Base-by-base conservation (phyloP, 1,140 invertebrate species). In the Drosophila fuyamai region DNA sequence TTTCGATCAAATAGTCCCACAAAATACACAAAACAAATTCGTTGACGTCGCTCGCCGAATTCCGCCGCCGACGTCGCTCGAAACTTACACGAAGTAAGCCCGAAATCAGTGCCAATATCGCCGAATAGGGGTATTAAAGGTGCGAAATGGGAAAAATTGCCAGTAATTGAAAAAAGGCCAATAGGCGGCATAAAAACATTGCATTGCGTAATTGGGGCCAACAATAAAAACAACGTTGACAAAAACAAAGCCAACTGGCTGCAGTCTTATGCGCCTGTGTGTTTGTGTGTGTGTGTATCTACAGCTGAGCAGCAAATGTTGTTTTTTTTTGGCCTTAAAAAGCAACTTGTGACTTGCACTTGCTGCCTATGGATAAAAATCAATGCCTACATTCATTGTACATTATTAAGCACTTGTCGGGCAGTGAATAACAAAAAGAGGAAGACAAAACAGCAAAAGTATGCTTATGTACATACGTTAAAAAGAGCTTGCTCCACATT, bases 151-250 rank as follows among this genome's bases (percentile, higher is more conserved):
- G 4, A 36, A 38, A 53, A 48, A 32, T 32, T 46, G 23, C 27
- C 8, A 29, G 23, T 44, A 46, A 51, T 36, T 32, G 36, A 18
- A 4, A 12, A 12, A 75, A 79, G 57, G 66, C 38, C 60, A 50
- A 53, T n/a, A 61, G 32, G 7, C 51, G 44, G 57, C 62, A 81
- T 32, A 51, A 61, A 82, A 84, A 63, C 76, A 84, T 53, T 79
- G 62, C 79, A 86, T 86, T 86, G 83, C 83, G 72, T 86, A 86
- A 86, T 89, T 67, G 71, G 63, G 55, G 40, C 43, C 35, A 63
- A 68, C 61, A 79, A 56, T 10, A 44, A 57, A 48, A 71, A 57
- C 66, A 71, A 57, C 27, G 29, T 7, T n/a, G 38, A 59, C 73
- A 44, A 63, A 62, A 63, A 62, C 40, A 27, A 73, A 73, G 40